Conservation (phyloP, 2,797 vertebrate species). For the Anas acuta region DNA sequence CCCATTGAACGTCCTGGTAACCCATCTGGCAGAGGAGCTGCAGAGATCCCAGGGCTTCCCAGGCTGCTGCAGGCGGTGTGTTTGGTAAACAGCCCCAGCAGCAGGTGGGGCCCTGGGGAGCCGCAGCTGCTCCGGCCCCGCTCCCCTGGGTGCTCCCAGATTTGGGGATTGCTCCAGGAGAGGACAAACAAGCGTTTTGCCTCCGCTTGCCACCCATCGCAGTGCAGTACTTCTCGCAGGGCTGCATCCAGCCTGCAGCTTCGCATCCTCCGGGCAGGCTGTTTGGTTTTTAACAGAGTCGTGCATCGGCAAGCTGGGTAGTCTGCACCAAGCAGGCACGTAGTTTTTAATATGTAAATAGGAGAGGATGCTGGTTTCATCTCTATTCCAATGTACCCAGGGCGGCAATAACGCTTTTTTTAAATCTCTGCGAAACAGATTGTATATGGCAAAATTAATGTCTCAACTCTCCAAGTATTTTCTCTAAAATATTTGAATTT, state of each 20-base stretch:
- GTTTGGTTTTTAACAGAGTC: slow-evolving; percentile 60
- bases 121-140: slow-evolving; percentile 65
- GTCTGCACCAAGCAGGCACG: slow-evolving; percentile 49
- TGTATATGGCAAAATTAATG: slow-evolving; percentile 77
- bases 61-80: slow-evolving; percentile 37
- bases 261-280: slow-evolving; percentile 26
- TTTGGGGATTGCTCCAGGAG: slow-evolving; percentile 65
- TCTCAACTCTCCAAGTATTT: slow-evolving; percentile 76
- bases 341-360: slow-evolving; percentile 78
- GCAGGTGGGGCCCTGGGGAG: slow-evolving; percentile 71
- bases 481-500: slow-evolving; percentile 78
- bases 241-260: slow-evolving; percentile 17
- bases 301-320: slow-evolving; percentile 50
- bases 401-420: slow-evolving; percentile 75
- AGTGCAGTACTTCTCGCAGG: slow-evolving; percentile 56
- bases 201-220: slow-evolving; percentile 67
- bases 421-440: slow-evolving; percentile 75
- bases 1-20: not conserved
- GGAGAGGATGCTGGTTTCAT: slow-evolving; percentile 66
- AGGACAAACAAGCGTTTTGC: slow-evolving; percentile 69
- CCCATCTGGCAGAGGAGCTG: not conserved
- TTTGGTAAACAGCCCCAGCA: slow-evolving; percentile 77
- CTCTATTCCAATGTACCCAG: slow-evolving; percentile 72
- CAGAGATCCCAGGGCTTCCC: not conserved
- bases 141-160: slow-evolving; percentile 70